Evolutionary conservation across 2,113 vertebrate genomes (phyloP).

Genomic region (Apistogramma diplotaenia): DNA sequence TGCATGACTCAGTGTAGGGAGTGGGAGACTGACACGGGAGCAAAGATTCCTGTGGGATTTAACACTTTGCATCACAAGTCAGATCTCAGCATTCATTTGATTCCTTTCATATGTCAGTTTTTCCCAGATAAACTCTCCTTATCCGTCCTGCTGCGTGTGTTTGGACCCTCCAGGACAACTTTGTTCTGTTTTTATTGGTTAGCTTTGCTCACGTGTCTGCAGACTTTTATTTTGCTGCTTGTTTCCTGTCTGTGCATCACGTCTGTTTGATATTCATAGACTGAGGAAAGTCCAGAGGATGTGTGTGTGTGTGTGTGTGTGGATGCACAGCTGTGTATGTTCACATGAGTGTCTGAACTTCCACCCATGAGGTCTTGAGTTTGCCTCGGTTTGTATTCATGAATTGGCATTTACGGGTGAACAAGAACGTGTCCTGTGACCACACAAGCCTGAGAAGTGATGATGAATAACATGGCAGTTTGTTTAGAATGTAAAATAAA

Average conservation of each 20-base stretch:
- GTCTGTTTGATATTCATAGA: neutral
- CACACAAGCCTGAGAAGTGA: neutral
- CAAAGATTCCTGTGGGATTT: slow-evolving; percentile 48
- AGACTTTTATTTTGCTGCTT: neutral
- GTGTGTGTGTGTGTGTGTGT: no score
- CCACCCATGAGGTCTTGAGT: neutral
- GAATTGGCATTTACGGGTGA: neutral
- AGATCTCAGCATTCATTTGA: neutral
- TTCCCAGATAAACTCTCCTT: neutral
- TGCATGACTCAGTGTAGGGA: slow-evolving; percentile 60
- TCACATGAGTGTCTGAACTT: neutral
- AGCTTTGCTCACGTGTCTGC: neutral
- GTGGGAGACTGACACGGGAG: slow-evolving; percentile 37
- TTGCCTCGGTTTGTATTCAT: neutral
- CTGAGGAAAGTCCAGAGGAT: neutral
- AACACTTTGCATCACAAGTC: slow-evolving; percentile 38
- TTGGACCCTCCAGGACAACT: no score
- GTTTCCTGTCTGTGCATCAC: neutral
- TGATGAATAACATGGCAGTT: neutral
- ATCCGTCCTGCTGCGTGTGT: neutral
- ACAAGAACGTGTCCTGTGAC: neutral
- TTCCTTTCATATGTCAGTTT: slow-evolving; percentile 19
- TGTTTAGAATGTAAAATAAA: neutral
- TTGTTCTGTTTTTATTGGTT: neutral
- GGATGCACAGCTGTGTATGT: neutral